A percentile compares a stretch with the other conserved stretches of the same genome.
These are phyloP conservation scores for Pristiophorus japonicus DNA, from an alignment of 2,113 vertebrate genomes.

Conservation along the genomic window DNA sequence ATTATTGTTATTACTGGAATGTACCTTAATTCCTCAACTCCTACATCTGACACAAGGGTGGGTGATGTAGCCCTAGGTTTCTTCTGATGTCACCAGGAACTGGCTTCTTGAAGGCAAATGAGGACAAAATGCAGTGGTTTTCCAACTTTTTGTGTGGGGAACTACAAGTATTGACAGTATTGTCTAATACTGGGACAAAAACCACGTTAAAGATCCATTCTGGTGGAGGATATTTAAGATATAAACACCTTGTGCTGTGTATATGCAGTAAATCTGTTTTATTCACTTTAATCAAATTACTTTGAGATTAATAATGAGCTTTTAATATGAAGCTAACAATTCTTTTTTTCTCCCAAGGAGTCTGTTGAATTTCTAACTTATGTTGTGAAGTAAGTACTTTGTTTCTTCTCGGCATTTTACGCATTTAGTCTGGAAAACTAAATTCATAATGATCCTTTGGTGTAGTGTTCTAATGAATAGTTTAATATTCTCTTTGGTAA, in stretches of 20 bases:
- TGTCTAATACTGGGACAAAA: not conserved
- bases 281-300: not conserved
- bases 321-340: not conserved
- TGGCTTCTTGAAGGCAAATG: not conserved
- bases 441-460: not conserved
- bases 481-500: not conserved
- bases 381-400: conserved; percentile 63
- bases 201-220: not conserved
- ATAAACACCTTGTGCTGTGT: not conserved
- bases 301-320: not conserved
- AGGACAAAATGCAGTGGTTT: not conserved
- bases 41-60: not conserved
- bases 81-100: not conserved
- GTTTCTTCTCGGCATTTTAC: not conserved
- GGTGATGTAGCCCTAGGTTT: not conserved
- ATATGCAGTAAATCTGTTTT: not conserved
- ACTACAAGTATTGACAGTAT: not conserved
- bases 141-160: not conserved
- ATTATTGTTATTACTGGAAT: not conserved
- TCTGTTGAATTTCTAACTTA: conserved; percentile 67
- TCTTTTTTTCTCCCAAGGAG: conserved; percentile 53
- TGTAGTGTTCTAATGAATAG: not conserved
- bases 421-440: not conserved
- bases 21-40: not conserved
- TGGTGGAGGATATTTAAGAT: not conserved